Evolutionary conservation across 2,888 invertebrate species (phyloP).

Genomic region (Ptilodon capucinus): DNA sequence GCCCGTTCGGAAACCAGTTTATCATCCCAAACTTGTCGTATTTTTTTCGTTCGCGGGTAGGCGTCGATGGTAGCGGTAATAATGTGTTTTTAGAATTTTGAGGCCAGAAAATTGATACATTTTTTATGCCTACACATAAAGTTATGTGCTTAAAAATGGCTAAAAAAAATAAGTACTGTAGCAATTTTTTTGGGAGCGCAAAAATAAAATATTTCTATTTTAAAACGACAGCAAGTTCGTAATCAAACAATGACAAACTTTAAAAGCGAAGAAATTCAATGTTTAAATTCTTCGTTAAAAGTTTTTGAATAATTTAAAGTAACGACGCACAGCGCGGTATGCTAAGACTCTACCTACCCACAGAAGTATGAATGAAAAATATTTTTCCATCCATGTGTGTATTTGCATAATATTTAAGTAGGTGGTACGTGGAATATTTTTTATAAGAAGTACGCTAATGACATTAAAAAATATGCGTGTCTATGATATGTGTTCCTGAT

Average conservation of each 20-base stretch:
- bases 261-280: neutral
- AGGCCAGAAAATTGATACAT: constrained; percentile 35
- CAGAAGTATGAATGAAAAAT: neutral
- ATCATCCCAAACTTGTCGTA: constrained; percentile 66
- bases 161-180: too few relatives aligned
- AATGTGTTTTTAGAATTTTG: constrained; percentile 64
- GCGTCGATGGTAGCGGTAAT: constrained; percentile 69
- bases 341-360: neutral
- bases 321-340: neutral
- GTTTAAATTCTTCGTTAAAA: neutral
- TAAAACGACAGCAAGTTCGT: neutral
- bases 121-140: constrained; percentile 28
- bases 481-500: too few relatives aligned
- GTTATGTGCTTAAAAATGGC: constrained; percentile 16
- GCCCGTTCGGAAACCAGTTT: constrained; percentile 72
- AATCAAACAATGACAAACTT: neutral
- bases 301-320: neutral
- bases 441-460: too few relatives aligned
- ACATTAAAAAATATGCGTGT: too few relatives aligned
- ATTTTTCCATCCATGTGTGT: neutral
- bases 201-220: neutral
- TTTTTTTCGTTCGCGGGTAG: constrained; percentile 64
- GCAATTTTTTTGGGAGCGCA: neutral
- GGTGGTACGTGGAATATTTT: too few relatives aligned
- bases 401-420: neutral